Conservation (phyloP, 2,113 vertebrate genomes). For the Hoplias malabaricus region DNA sequence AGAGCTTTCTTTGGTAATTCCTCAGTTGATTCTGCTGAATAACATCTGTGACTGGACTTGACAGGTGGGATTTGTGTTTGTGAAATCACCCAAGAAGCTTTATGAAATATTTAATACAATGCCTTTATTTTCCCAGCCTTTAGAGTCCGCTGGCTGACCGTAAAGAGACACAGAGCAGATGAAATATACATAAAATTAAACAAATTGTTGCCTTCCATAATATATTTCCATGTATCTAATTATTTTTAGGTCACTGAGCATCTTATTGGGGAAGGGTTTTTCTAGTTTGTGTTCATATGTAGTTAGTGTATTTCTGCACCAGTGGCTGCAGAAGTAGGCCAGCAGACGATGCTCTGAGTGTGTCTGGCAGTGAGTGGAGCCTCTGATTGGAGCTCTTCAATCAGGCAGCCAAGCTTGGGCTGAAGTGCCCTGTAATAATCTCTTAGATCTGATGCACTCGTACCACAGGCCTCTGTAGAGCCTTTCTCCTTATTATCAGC, state of each 20-base stretch:
- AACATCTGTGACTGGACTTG: not conserved
- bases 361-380: constrained; percentile 29
- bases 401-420: constrained; percentile 28
- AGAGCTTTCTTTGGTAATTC: not conserved
- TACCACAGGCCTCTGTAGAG: constrained; percentile 20
- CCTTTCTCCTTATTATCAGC: constrained; percentile 32
- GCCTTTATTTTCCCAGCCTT: not conserved
- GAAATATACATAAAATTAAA: not conserved
- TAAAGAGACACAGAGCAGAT: not conserved
- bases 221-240: constrained; percentile 20
- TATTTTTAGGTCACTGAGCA: not conserved
- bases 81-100: constrained; percentile 5
- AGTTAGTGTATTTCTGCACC: constrained; percentile 47
- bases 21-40: not conserved
- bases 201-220: not conserved
- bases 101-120: constrained; percentile 10
- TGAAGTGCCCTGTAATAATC: constrained; percentile 40
- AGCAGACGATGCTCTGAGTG: constrained; percentile 42
- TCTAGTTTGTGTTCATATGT: constrained; percentile 10
- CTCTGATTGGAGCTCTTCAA: constrained; percentile 49
- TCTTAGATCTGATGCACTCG: constrained; percentile 13
- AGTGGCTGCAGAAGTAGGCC: constrained; percentile 61
- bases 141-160: not conserved
- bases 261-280: not conserved
- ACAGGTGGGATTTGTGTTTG: not conserved